A percentile compares a stretch with the other conserved stretches of the same genome.
Evolutionary conservation across 2,888 invertebrate genomes (phyloP).

Genomic region (Eristalis intricaria): DNA sequence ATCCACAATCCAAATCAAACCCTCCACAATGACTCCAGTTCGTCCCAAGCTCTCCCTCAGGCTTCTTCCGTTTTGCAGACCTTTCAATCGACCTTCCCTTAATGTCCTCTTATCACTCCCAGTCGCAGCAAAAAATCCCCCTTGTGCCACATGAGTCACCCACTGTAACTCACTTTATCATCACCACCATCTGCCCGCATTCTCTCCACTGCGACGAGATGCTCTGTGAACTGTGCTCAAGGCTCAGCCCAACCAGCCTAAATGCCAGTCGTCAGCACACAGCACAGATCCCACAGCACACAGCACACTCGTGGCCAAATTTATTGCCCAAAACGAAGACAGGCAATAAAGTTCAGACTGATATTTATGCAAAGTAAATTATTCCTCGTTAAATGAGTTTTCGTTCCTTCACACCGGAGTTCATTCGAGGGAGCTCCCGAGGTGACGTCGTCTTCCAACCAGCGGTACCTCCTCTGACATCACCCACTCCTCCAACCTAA

Average conservation of each 20-base stretch:
- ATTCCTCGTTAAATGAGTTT: conserved; percentile 68
- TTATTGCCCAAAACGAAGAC: conserved; percentile 57
- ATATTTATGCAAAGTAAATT: conserved; percentile 72
- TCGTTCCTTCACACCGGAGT: conserved; percentile 3
- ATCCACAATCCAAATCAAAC: too few species aligned
- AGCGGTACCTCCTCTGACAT: neutral
- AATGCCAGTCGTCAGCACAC: neutral
- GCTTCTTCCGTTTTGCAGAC: too few species aligned
- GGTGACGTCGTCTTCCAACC: too few species aligned
- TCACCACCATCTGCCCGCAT: too few species aligned
- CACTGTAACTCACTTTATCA: too few species aligned
- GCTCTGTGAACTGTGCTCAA: neutral
- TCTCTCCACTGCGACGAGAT: neutral
- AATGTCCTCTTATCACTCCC: too few species aligned
- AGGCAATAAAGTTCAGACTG: conserved; percentile 64
- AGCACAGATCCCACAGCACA: neutral
- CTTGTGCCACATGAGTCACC: too few species aligned
- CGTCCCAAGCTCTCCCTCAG: too few species aligned
- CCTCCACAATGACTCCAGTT: too few species aligned
- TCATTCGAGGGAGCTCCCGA: too few species aligned
- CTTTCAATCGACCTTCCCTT: too few species aligned
- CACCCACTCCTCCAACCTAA: neutral
- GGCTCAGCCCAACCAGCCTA: neutral
- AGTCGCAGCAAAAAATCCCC: too few species aligned
- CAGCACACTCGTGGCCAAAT: conserved; percentile 28